phyloP scores from a whole-genome alignment of 1,140 invertebrate genomes.

The Frieseomelitta varia region DNA sequence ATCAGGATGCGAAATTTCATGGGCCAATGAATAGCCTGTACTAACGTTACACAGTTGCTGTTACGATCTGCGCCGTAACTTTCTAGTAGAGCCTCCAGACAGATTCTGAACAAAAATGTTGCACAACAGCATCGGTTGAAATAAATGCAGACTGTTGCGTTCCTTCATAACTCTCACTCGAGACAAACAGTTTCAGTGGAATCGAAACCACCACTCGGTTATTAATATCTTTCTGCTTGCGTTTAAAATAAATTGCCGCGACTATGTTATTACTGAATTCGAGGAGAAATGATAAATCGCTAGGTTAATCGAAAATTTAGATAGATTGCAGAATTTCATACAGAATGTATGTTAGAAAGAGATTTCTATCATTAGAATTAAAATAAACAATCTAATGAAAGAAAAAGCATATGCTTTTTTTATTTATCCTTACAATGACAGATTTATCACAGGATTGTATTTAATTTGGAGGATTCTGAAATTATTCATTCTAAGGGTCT shows the following conservation, averaged over 20 bases:
- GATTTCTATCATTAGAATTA: not conserved
- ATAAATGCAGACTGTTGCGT: slow-evolving; percentile 25
- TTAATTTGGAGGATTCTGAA: too few species aligned
- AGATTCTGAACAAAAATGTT: slow-evolving; percentile 41
- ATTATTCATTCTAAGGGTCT: too few species aligned
- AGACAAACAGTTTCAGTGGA: not conserved
- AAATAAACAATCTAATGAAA: not conserved
- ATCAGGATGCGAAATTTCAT: slow-evolving; percentile 17
- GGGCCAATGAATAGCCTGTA: not conserved
- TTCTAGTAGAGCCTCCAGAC: slow-evolving; percentile 39
- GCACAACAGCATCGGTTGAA: slow-evolving; percentile 39
- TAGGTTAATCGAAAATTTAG: not conserved
- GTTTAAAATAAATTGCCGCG: not conserved
- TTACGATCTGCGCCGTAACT: slow-evolving; percentile 30
- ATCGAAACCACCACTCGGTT: slow-evolving; percentile 7
- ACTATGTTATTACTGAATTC: not conserved
- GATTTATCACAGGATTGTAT: too few species aligned
- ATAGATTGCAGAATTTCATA: not conserved
- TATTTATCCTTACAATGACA: not conserved
- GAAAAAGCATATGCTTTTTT: not conserved
- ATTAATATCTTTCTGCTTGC: not conserved
- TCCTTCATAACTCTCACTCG: slow-evolving; percentile 34
- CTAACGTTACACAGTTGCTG: slow-evolving; percentile 2
- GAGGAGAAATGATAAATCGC: not conserved
- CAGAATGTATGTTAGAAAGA: not conserved